These are phyloP conservation scores for Gambusia affinis DNA, from an alignment of 2,113 vertebrate species.

Conservation along the genomic window DNA sequence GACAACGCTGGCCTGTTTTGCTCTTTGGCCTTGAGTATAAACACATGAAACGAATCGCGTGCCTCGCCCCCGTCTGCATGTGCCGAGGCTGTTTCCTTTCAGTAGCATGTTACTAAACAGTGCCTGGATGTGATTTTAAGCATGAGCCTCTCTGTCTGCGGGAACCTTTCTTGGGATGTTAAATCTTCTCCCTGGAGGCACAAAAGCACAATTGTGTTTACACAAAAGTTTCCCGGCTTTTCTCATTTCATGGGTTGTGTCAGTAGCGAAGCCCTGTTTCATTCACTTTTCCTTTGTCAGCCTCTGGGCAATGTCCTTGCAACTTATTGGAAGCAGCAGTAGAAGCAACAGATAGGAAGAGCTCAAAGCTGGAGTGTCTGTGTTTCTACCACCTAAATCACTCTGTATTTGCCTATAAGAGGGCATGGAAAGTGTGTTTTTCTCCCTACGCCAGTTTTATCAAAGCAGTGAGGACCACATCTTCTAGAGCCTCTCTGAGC, in stretches of 20 bases:
- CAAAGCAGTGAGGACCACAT: slow-evolving; percentile 31
- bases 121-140: slow-evolving; percentile 56
- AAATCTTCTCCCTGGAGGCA: slow-evolving; percentile 44
- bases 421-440: slow-evolving; percentile 23
- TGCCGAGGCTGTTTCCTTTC: slow-evolving; percentile 59
- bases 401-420: slow-evolving; percentile 38
- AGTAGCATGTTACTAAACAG: slow-evolving; percentile 58
- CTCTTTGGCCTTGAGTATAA: slow-evolving; percentile 56
- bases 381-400: slow-evolving; percentile 64
- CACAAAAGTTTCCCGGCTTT: slow-evolving; percentile 64
- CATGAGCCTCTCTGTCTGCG: slow-evolving; percentile 57
- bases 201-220: slow-evolving; percentile 65
- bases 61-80: slow-evolving; percentile 31
- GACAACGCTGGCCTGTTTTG: slow-evolving; percentile 46
- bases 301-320: slow-evolving; percentile 49
- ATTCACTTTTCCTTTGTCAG: slow-evolving; percentile 49
- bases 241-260: slow-evolving; percentile 68
- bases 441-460: slow-evolving; percentile 45
- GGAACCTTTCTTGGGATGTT: slow-evolving; percentile 54
- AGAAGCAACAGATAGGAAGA: slow-evolving; percentile 46
- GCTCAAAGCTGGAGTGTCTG: slow-evolving; percentile 36
- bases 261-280: slow-evolving; percentile 47
- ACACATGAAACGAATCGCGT: slow-evolving; percentile 64
- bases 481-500: slow-evolving; percentile 32
- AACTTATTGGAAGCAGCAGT: slow-evolving; percentile 62